Percentiles rank a stretch among this genome's conserved stretches.
Evolutionary conservation across 1,140 invertebrate species (phyloP).

Genomic region (Odontomachus brunneus): DNA sequence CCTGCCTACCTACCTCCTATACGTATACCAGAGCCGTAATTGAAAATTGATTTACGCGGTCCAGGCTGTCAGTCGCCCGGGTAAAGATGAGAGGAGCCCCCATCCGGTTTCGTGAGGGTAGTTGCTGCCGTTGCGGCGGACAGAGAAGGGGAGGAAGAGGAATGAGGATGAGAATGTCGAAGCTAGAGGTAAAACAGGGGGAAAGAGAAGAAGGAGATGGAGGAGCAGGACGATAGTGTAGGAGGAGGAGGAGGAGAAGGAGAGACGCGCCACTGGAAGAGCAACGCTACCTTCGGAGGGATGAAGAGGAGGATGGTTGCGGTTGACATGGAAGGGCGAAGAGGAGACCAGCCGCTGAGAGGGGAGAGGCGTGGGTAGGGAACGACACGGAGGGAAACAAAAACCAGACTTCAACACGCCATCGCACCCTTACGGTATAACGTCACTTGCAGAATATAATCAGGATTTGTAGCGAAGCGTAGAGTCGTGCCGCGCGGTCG

Average conservation of each 20-base stretch:
- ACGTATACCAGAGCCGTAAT: conserved; percentile 81
- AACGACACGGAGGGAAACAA: conserved; percentile 80
- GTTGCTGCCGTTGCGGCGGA: conserved; percentile 53
- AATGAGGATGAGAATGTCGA: conserved; percentile 63
- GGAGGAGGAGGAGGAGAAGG: conserved; percentile 5
- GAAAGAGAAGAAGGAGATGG: conserved; percentile 27
- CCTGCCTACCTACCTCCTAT: conserved; percentile 48
- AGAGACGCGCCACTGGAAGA: conserved; percentile 31
- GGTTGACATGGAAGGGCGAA: conserved; percentile 60
- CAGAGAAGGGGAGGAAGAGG: conserved; percentile 39
- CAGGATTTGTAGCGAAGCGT: conserved; percentile 85
- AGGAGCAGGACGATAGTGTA: not conserved
- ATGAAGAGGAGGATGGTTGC: conserved; percentile 62
- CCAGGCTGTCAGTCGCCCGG: conserved; percentile 81
- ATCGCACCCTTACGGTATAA: conserved; percentile 82
- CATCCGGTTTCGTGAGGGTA: conserved; percentile 64
- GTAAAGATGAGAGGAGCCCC: conserved; percentile 78
- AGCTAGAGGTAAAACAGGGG: conserved; percentile 66
- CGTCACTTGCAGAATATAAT: conserved; percentile 86
- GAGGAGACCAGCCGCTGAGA: conserved; percentile 32
- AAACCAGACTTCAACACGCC: conserved; percentile 84
- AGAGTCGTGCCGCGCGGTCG: conserved; percentile 50
- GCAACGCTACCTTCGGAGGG: conserved; percentile 47
- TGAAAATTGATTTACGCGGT: conserved; percentile 86
- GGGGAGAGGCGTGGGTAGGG: conserved; percentile 37